phyloP scores from a whole-genome alignment of 2,797 vertebrate genomes.

The Xenops minutus region DNA sequence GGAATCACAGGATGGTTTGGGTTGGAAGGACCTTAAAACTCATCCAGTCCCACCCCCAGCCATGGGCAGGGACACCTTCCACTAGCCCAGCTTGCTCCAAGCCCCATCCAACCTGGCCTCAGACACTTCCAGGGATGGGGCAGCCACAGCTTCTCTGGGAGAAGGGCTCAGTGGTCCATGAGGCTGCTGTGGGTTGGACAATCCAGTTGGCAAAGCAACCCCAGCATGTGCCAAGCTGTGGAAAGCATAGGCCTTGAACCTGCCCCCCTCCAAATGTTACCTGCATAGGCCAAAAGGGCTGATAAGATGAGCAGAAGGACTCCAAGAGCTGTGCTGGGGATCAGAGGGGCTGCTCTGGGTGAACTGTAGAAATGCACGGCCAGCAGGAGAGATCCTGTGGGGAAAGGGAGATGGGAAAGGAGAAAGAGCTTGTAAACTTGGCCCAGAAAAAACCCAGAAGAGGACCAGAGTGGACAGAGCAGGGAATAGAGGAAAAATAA shows the following conservation, averaged over 20 bases:
- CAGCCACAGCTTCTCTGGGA: neutral
- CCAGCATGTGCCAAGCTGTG: neutral
- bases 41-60: neutral
- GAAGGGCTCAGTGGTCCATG: neutral
- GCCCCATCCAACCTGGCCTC: fast-evolving
- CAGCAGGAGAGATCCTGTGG: conserved; percentile 82
- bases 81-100: fast-evolving
- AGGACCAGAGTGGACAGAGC: neutral
- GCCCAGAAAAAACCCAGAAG: neutral
- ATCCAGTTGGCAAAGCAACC: neutral
- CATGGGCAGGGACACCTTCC: neutral
- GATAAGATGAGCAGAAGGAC: conserved; percentile 79
- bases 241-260: neutral
- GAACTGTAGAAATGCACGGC: conserved; percentile 80
- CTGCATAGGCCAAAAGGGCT: conserved; percentile 80
- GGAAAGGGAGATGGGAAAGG: neutral
- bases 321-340: conserved; percentile 81
- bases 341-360: conserved; percentile 54
- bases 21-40: neutral
- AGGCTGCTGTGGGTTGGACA: neutral
- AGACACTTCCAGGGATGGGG: neutral
- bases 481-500: neutral
- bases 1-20: neutral
- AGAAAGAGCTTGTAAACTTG: neutral
- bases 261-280: conserved; percentile 48